Percentiles rank a stretch among this genome's conserved stretches.
Evolutionary conservation across 23 tunicate genomes (phyloP).

Genomic region (Halocynthia roretzi): DNA sequence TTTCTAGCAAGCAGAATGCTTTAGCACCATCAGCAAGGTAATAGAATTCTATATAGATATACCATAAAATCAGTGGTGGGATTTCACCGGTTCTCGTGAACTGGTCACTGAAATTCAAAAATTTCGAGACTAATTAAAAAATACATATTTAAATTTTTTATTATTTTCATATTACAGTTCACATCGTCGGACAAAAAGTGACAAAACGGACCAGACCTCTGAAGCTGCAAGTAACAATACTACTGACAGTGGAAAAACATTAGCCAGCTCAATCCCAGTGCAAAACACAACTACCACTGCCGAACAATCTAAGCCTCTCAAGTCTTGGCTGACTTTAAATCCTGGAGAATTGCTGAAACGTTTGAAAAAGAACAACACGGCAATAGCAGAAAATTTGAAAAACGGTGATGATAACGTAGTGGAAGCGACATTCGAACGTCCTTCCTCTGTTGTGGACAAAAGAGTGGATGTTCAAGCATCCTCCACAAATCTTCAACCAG

Average conservation of each 20-base stretch:
- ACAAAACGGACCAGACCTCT: neutral
- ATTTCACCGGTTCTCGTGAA: no score
- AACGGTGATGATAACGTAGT: neutral
- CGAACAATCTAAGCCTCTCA: neutral
- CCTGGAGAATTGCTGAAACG: slow-evolving; percentile 5
- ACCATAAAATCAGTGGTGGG: no score
- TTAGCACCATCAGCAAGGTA: no score
- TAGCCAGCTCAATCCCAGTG: neutral
- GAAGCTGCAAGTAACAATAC: neutral
- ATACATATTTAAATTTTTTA: no score
- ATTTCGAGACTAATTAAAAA: no score
- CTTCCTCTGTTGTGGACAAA: slow-evolving; percentile 61
- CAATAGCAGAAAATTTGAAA: neutral
- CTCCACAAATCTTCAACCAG: slow-evolving; percentile 25
- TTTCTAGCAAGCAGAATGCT: no score
- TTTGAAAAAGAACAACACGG: neutral
- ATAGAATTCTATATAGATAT: no score
- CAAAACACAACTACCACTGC: neutral
- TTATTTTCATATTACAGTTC: no score
- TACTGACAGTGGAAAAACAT: neutral
- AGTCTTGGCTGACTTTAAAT: slow-evolving; percentile 3
- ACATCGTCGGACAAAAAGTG: no score
- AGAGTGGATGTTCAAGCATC: slow-evolving; percentile 63
- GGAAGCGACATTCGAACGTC: neutral
- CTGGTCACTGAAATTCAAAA: no score